phyloP scores from a whole-genome alignment of 2,113 vertebrate species.

The Colossoma macropomum region DNA sequence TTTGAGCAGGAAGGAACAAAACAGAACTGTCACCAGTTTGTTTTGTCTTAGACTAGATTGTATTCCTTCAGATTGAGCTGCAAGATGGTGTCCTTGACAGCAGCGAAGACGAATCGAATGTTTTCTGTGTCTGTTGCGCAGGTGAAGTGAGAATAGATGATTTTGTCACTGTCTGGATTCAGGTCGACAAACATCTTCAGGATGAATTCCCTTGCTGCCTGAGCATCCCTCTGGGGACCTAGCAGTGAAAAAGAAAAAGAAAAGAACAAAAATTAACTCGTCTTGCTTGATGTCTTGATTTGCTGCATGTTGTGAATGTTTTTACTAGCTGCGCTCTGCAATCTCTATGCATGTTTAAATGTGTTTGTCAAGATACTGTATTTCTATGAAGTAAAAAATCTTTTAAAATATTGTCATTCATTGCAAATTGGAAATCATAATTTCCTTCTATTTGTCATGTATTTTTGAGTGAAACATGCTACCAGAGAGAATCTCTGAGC shows the following conservation, averaged over 20 bases:
- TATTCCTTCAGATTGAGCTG: slow-evolving; percentile 83
- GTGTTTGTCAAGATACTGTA: too few relatives aligned
- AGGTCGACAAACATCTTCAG: slow-evolving; percentile 85
- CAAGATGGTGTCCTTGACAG: slow-evolving; percentile 78
- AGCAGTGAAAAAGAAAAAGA: slow-evolving; percentile 21
- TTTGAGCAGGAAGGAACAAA: slow-evolving; percentile 24
- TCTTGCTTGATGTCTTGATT: background rate
- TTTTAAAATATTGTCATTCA: too few relatives aligned
- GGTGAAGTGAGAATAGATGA: slow-evolving; percentile 84
- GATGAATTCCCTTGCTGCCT: slow-evolving; percentile 84
- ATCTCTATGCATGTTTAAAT: too few relatives aligned
- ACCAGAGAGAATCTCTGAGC: too few relatives aligned
- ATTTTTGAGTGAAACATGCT: too few relatives aligned
- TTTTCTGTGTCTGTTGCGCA: slow-evolving; percentile 79
- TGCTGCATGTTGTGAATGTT: background rate
- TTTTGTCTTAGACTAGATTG: slow-evolving; percentile 76
- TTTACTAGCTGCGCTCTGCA: background rate
- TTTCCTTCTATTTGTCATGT: too few relatives aligned
- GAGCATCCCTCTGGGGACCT: slow-evolving; percentile 84
- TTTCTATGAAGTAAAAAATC: too few relatives aligned
- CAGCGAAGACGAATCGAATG: slow-evolving; percentile 77
- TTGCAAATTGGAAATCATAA: too few relatives aligned
- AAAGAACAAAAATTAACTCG: background rate
- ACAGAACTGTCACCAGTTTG: slow-evolving; percentile 10
- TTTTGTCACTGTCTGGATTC: slow-evolving; percentile 83